Percentiles rank a stretch among this genome's conserved stretches.
phyloP scores from a whole-genome alignment of 2,888 invertebrate genomes.

The Gymnocheta viridis region DNA sequence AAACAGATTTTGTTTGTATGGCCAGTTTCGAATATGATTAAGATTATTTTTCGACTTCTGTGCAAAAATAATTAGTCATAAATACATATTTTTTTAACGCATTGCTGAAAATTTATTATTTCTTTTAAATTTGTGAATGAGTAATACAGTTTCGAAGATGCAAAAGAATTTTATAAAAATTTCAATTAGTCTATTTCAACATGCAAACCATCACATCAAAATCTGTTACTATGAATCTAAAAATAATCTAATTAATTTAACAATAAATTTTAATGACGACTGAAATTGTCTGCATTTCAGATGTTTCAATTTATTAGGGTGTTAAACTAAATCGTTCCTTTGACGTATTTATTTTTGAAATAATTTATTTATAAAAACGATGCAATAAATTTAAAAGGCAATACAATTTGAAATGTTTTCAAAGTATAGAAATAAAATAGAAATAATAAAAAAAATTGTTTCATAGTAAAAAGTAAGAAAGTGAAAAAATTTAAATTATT shows the following conservation, averaged over 20 bases:
- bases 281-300: background rate
- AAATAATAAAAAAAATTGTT: no score
- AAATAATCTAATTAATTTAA: conserved; percentile 18
- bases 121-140: background rate
- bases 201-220: background rate
- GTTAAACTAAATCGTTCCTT: background rate
- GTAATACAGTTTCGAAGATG: background rate
- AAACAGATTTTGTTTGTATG: no score
- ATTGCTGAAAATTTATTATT: background rate
- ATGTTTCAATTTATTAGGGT: conserved; percentile 14
- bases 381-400: background rate
- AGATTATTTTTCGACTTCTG: no score
- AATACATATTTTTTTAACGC: background rate
- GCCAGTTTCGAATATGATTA: no score
- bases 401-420: background rate
- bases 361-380: conserved; percentile 18
- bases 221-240: background rate
- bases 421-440: no score
- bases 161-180: background rate
- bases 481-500: no score
- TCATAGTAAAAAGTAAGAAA: no score
- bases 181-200: background rate
- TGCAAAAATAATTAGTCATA: no score
- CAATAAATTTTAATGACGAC: conserved; percentile 22
- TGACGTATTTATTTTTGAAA: background rate